Evolutionary conservation across 2,797 vertebrate genomes (phyloP).

Genomic region (Lepidocolaptes lacrymiger): DNA sequence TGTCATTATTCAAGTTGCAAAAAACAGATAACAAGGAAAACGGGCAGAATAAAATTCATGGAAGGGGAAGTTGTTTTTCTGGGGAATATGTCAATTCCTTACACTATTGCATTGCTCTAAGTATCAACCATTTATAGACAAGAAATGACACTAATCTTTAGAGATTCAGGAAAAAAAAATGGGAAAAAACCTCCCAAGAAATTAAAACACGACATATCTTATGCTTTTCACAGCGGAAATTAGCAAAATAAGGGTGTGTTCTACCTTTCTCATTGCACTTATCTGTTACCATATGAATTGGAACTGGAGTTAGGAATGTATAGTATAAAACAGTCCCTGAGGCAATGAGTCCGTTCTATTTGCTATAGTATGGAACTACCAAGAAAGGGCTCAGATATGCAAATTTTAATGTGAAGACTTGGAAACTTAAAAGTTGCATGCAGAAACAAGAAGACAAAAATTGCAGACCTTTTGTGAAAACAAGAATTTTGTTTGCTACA

Average conservation of each 20-base stretch:
- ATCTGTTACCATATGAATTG: background rate
- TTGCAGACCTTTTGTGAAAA: background rate
- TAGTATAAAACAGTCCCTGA: background rate
- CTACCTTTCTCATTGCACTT: background rate
- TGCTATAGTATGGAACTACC: background rate
- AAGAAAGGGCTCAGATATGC: background rate
- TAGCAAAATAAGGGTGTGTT: background rate
- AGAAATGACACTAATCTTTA: background rate
- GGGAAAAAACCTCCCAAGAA: background rate
- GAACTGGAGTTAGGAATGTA: background rate
- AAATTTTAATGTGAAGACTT: background rate
- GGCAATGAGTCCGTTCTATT: background rate
- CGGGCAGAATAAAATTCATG: background rate
- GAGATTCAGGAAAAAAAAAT: background rate
- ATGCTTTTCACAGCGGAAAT: background rate
- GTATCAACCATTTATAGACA: background rate
- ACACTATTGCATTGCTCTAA: background rate
- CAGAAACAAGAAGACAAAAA: background rate
- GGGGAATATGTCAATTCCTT: background rate
- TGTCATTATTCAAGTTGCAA: background rate
- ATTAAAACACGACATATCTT: background rate
- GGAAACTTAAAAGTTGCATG: background rate
- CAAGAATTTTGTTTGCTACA: background rate
- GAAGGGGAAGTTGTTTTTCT: background rate
- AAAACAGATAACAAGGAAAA: background rate